Conservation (phyloP, 1,140 invertebrate genomes). For the Macrobrachium rosenbergii region DNA sequence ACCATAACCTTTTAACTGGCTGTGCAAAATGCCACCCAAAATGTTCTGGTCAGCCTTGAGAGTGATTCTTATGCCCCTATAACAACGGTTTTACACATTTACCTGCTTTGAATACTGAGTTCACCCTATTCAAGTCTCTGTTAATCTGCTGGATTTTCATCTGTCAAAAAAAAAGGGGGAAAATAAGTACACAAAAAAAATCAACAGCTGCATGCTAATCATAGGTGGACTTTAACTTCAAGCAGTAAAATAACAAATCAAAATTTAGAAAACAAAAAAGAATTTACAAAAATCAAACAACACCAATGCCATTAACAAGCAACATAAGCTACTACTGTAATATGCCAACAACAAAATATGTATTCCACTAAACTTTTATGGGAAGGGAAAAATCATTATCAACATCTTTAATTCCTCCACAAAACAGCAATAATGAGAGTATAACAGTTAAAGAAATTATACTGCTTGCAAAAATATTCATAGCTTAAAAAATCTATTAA, state of each 20-base stretch:
- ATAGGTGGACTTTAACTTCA: not conserved
- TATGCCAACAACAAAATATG: too few relatives aligned
- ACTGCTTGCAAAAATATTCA: too few relatives aligned
- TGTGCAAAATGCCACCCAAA: too few relatives aligned
- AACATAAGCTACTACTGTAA: not conserved
- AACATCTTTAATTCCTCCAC: too few relatives aligned
- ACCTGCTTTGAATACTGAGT: constrained; percentile 64
- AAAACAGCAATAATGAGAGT: too few relatives aligned
- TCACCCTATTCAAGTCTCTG: constrained; percentile 63
- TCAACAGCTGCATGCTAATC: not conserved
- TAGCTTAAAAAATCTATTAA: too few relatives aligned
- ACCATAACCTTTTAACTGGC: too few relatives aligned
- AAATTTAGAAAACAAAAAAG: not conserved
- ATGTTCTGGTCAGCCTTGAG: too few relatives aligned
- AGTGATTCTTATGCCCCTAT: too few relatives aligned
- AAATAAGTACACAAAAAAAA: constrained; percentile 39
- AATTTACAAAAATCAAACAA: constrained; percentile 3
- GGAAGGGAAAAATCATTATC: too few relatives aligned
- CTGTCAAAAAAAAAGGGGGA: constrained; percentile 56
- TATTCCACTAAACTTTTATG: too few relatives aligned
- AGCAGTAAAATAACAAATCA: not conserved
- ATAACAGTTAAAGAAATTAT: too few relatives aligned
- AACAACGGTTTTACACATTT: constrained; percentile 21
- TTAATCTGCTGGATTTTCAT: constrained; percentile 64
- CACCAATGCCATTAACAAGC: not conserved